Percentiles rank a stretch among this genome's conserved stretches.
Conservation (phyloP, 2,888 invertebrate species). For the Corbicula japonica region DNA sequence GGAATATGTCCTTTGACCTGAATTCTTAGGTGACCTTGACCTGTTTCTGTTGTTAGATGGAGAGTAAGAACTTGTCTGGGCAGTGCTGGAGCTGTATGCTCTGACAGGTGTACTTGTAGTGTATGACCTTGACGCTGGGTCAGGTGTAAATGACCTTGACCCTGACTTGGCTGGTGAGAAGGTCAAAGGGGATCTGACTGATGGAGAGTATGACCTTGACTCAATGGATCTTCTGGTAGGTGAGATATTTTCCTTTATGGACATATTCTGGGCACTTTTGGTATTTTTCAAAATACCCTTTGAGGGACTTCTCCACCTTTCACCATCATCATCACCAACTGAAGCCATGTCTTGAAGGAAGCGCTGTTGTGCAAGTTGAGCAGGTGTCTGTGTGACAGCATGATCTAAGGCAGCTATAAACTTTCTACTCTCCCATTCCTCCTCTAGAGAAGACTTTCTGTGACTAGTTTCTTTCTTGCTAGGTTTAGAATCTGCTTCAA, state of each 20-base stretch:
- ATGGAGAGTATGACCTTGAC: slow-evolving; percentile 65
- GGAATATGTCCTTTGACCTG: slow-evolving; percentile 56
- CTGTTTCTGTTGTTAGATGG: slow-evolving; percentile 36
- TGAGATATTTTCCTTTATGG: slow-evolving; percentile 68
- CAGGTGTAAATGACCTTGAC: slow-evolving; percentile 40
- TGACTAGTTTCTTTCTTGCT: slow-evolving; percentile 40
- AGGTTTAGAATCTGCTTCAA: slow-evolving; percentile 28
- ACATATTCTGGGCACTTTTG: slow-evolving; percentile 70
- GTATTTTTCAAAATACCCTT: slow-evolving; percentile 71
- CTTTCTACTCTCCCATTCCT: slow-evolving; percentile 62
- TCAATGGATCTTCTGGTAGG: slow-evolving; percentile 54
- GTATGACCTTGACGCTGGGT: slow-evolving; percentile 33
- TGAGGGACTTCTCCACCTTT: slow-evolving; percentile 51
- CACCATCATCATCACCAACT: slow-evolving; percentile 38
- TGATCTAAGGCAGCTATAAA: slow-evolving; percentile 70
- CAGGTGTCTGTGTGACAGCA: slow-evolving; percentile 67
- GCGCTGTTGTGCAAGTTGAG: slow-evolving; percentile 59
- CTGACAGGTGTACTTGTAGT: slow-evolving; percentile 14
- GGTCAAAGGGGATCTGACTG: slow-evolving; percentile 46
- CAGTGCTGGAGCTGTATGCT: slow-evolving; percentile 32
- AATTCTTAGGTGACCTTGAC: slow-evolving; percentile 48
- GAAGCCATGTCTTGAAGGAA: slow-evolving; percentile 64
- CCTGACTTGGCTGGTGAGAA: slow-evolving; percentile 39
- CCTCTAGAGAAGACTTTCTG: slow-evolving; percentile 48
- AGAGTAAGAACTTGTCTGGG: slow-evolving; percentile 44